Conservation (phyloP, 2,113 vertebrate genomes). For the Argyrosomus japonicus region DNA sequence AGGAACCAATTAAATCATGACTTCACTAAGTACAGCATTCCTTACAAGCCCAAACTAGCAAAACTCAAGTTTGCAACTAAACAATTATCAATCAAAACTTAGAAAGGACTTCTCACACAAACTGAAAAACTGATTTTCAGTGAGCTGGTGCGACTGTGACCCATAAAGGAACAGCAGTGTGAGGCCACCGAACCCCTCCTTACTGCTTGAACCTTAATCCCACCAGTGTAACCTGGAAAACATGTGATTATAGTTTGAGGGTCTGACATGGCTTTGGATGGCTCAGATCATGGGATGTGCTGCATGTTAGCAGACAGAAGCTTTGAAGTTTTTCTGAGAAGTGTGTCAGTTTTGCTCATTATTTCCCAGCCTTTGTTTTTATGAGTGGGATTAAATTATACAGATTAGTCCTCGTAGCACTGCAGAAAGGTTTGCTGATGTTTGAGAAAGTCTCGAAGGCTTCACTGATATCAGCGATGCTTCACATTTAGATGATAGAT, state of each 20-base stretch:
- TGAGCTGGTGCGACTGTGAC: not conserved
- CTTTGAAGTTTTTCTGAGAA: slow-evolving; percentile 58
- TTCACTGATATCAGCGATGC: not conserved
- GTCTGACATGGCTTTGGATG: slow-evolving; percentile 38
- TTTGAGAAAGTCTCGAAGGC: not conserved
- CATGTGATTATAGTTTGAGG: slow-evolving; percentile 50
- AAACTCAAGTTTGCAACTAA: not conserved
- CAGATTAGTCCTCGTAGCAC: not conserved
- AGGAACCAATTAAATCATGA: not conserved
- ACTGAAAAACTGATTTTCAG: not conserved
- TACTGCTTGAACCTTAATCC: slow-evolving; percentile 46
- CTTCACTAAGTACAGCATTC: not conserved
- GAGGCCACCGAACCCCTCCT: slow-evolving; percentile 10
- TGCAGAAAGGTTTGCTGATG: not conserved
- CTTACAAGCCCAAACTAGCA: not conserved
- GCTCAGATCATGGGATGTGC: slow-evolving; percentile 61
- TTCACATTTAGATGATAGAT: not conserved
- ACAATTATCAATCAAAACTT: not conserved
- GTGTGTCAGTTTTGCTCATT: slow-evolving; percentile 33
- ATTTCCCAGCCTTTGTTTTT: not conserved
- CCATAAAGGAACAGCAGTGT: slow-evolving; percentile 1
- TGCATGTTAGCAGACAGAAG: slow-evolving; percentile 1
- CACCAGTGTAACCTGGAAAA: slow-evolving; percentile 42
- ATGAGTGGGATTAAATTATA: not conserved
- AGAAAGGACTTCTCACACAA: not conserved